phyloP scores from a whole-genome alignment of 1,140 invertebrate genomes.

The Arctopsyche grandis region DNA sequence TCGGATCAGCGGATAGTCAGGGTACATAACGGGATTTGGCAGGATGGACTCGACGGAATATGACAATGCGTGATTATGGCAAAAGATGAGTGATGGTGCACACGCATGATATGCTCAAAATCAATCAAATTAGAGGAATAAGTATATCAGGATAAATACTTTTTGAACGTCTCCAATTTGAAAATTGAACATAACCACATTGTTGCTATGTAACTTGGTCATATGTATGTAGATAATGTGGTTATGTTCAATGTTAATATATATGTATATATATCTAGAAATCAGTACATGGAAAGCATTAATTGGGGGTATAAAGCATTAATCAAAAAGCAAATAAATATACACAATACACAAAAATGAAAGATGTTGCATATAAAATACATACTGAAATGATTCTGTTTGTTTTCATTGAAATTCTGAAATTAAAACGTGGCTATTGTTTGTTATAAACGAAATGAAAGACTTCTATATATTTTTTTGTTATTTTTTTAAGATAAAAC shows the following conservation, averaged over 20 bases:
- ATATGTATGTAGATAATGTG: too few relatives aligned
- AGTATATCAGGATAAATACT: too few relatives aligned
- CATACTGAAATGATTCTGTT: too few relatives aligned
- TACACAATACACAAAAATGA: not conserved
- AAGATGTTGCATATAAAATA: too few relatives aligned
- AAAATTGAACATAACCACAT: not conserved
- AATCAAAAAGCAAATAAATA: not conserved
- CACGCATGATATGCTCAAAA: conserved; percentile 22
- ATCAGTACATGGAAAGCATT: not conserved
- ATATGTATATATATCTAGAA: not conserved
- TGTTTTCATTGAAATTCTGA: too few relatives aligned
- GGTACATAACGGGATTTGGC: not conserved
- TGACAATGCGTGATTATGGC: conserved; percentile 33
- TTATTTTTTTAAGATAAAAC: too few relatives aligned
- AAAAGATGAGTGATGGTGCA: conserved; percentile 32
- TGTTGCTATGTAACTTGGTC: too few relatives aligned
- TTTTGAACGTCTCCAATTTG: conserved; percentile 12
- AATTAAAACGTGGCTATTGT: too few relatives aligned
- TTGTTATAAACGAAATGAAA: too few relatives aligned
- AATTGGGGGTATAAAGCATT: too few relatives aligned
- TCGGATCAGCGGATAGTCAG: conserved; percentile 3
- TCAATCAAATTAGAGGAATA: not conserved
- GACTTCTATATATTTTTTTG: too few relatives aligned
- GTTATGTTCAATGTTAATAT: not conserved
- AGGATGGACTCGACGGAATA: conserved; percentile 9